Conservation (phyloP, 1,140 invertebrate genomes). For the Trichonephila clavata region DNA sequence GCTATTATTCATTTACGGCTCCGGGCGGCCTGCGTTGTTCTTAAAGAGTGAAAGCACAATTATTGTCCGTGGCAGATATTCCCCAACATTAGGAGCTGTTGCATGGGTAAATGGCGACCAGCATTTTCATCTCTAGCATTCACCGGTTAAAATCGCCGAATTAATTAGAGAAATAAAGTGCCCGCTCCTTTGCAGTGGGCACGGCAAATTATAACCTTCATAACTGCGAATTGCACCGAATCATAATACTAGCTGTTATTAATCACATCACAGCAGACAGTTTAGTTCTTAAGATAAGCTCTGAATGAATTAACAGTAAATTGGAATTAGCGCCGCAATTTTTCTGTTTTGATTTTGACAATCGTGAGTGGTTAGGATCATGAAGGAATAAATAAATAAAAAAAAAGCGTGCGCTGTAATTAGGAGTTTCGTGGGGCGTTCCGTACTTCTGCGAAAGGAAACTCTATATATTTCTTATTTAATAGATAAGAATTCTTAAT, state of each 20-base stretch:
- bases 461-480: neutral
- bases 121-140: neutral
- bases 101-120: neutral
- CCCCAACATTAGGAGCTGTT: neutral
- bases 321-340: conserved; percentile 37
- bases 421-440: conserved; percentile 20
- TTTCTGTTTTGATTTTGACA: neutral
- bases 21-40: neutral
- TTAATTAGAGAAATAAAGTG: conserved; percentile 49
- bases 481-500: conserved; percentile 34
- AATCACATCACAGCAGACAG: conserved; percentile 51
- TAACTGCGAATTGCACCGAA: conserved; percentile 25
- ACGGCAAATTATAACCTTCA: conserved; percentile 53
- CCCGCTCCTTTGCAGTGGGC: conserved; percentile 20
- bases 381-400: neutral
- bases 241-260: conserved; percentile 36
- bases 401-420: conserved; percentile 18
- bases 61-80: neutral
- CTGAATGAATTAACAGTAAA: conserved; percentile 53
- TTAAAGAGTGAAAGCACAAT: neutral
- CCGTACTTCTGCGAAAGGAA: neutral
- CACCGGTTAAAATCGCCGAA: conserved; percentile 35
- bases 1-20: conserved; percentile 21
- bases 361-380: neutral
- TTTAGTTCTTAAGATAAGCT: conserved; percentile 54